Evolutionary conservation across 2,888 invertebrate genomes (phyloP).

Genomic region (Drosophila neutralis): DNA sequence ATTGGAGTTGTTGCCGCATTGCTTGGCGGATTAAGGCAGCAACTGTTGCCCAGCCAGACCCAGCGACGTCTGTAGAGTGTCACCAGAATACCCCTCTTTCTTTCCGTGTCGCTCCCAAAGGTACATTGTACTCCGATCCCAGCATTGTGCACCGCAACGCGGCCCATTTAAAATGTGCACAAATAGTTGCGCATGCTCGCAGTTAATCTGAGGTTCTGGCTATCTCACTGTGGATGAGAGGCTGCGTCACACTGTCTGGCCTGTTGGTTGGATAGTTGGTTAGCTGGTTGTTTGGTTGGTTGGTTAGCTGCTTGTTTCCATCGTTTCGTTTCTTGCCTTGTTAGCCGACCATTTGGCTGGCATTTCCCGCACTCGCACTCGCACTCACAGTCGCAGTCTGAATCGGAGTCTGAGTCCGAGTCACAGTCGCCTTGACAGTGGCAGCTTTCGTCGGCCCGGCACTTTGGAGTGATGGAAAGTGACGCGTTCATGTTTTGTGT

Average conservation of each 20-base stretch:
- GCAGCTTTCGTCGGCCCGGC: conserved; percentile 70
- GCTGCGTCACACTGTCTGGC: conserved; percentile 80
- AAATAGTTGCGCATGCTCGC: conserved; percentile 79
- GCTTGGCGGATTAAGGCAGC: conserved; percentile 72
- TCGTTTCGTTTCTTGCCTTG: conserved; percentile 48
- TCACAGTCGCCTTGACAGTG: conserved; percentile 23
- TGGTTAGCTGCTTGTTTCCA: conserved; percentile 23
- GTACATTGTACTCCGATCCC: conserved; percentile 61
- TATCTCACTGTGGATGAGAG: conserved; percentile 32
- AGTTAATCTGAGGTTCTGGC: conserved; percentile 71
- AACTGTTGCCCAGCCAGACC: conserved; percentile 66
- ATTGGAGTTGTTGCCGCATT: conserved; percentile 58
- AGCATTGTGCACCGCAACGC: conserved; percentile 60
- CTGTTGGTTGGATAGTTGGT: conserved; percentile 22
- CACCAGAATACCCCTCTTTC: conserved; percentile 42
- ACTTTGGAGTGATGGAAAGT: conserved; percentile 84
- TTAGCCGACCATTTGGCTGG: conserved; percentile 62
- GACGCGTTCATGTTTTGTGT: conserved; percentile 84
- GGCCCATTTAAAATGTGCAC: conserved; percentile 82
- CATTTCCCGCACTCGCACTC: conserved; percentile 46
- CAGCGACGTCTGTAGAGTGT: conserved; percentile 73
- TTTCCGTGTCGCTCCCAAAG: conserved; percentile 20
- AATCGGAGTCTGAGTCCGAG: neutral
- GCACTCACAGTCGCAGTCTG: neutral
- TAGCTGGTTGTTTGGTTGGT: conserved; percentile 52